Base-by-base conservation (phyloP, 1,140 invertebrate species). In the Brachystomella parvula region DNA sequence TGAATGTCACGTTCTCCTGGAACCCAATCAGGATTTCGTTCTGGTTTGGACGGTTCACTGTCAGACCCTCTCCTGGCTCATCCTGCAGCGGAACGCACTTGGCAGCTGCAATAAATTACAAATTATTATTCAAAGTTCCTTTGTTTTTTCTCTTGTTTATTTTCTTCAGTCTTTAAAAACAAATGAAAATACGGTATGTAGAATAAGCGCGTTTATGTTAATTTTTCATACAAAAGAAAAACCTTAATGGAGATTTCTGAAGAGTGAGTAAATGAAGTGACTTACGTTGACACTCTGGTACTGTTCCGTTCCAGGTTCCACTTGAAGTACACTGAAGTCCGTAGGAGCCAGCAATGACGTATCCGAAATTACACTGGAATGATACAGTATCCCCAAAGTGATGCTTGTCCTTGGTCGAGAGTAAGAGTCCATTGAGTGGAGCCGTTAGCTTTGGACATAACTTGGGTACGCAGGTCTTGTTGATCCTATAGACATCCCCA, bases 311-410 rank as follows among this genome's bases (percentile, higher is more conserved):
- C 95, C 95, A 98, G 35, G 83, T 83, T 59, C 94, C 95, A 79
- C 85, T 87, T 35, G 91, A 91, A 3, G 89, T 89, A 78, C 96
- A 98, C 47, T 90, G 80, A 2, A 98, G 79, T 29, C 87, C 85
- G 1, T 88, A 83, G 56, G 87, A 86, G 58, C 94, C 94, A 70
- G 86, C 84, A 82, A 96, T 87, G 3, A 95, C 87, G 76, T 92
- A 96, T 17, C 95, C 96, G 78, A 97, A 96, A 73, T 95, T 85
- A 78, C 96, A 98, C 75, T 93, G 89, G 82, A 97, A 98, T 65
- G 83, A 86, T 0, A 96, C 87, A 33, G 90, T 79, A 77, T 96
- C 94, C 0, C 92, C 92, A 77, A 92, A 97, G 73, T 94, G 89
- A 78, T 89, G 94, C 71, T 86, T 82, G 31, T 81, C 80, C 74